Evolutionary conservation across 2,113 vertebrate species (phyloP).

Genomic region (Eptesicus fuscus): DNA sequence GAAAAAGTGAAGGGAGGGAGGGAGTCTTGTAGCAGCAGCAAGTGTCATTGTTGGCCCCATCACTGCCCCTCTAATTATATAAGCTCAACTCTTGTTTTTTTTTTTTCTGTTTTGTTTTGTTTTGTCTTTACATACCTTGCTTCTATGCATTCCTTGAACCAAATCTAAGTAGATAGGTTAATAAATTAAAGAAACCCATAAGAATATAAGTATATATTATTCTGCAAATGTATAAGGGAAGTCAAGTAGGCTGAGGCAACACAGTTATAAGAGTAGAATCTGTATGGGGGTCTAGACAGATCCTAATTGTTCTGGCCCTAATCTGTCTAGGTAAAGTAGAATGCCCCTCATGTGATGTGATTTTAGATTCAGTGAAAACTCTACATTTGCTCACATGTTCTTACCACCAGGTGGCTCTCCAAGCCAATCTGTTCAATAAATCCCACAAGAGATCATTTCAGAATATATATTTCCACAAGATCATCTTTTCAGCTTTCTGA

Average conservation of each 20-base stretch:
- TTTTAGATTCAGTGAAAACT: not conserved
- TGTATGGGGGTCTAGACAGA: fast-evolving
- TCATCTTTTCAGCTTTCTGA: not conserved
- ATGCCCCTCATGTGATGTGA: fast-evolving
- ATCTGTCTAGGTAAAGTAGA: not conserved
- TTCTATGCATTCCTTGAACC: not conserved
- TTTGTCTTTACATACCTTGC: not conserved
- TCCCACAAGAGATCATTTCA: not conserved
- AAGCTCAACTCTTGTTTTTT: not conserved
- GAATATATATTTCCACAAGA: not conserved
- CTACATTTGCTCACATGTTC: not conserved
- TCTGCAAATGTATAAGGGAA: not conserved
- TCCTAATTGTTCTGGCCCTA: not conserved
- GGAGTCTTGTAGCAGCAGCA: not conserved
- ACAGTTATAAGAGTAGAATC: not conserved
- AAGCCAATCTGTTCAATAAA: not conserved
- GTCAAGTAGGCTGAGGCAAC: not conserved
- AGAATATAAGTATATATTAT: not conserved
- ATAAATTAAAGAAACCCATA: not conserved
- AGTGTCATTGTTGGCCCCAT: fast-evolving
- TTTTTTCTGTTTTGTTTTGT: not conserved
- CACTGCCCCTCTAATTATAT: not conserved
- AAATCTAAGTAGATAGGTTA: not conserved
- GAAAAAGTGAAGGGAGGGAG: fast-evolving
- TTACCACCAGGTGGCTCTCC: slow-evolving; percentile 67